Conservation (phyloP, 2,888 invertebrate genomes). For the Cremastobaeus sp. region DNA sequence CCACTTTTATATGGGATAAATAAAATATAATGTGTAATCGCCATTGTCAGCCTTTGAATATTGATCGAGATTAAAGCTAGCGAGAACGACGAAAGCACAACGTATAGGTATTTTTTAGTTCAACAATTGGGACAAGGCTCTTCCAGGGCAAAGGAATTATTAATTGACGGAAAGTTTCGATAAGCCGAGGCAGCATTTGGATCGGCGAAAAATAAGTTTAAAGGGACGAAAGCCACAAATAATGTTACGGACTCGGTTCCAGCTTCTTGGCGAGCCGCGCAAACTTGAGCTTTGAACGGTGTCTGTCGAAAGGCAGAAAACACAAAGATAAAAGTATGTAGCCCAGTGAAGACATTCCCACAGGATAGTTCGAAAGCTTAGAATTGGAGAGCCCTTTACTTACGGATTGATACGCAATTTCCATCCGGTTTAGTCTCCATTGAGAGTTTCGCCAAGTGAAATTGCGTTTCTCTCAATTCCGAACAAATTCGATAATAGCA, state of each 20-base stretch:
- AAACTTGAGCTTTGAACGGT: conserved; percentile 46
- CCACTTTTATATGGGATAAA: too few species aligned
- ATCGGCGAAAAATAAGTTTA: conserved; percentile 14
- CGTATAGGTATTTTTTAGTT: too few species aligned
- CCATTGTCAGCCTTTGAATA: too few species aligned
- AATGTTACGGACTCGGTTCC: conserved; percentile 24
- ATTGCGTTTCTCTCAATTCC: conserved; percentile 66
- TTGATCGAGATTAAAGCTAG: too few species aligned
- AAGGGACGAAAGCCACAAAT: conserved; percentile 38
- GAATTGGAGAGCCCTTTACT: conserved; percentile 70
- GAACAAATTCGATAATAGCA: conserved; percentile 62
- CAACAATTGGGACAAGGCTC: too few species aligned
- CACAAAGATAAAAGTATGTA: conserved; percentile 58
- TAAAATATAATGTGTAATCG: too few species aligned
- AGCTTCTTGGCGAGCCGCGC: conserved; percentile 34
- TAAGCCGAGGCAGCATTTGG: conserved; percentile 3
- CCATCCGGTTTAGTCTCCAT: conserved; percentile 75
- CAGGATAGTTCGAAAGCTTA: conserved; percentile 60
- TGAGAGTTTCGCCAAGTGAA: conserved; percentile 71
- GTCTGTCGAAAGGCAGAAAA: conserved; percentile 49
- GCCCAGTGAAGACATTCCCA: conserved; percentile 59
- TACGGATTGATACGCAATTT: conserved; percentile 78
- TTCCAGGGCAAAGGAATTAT: too few species aligned
- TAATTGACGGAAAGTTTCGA: conserved; percentile 1
- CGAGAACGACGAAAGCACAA: too few species aligned